Conservation (phyloP, 37 sponge, comb jelly and placozoan genomes). For the Aphrocallistes beatrix region DNA sequence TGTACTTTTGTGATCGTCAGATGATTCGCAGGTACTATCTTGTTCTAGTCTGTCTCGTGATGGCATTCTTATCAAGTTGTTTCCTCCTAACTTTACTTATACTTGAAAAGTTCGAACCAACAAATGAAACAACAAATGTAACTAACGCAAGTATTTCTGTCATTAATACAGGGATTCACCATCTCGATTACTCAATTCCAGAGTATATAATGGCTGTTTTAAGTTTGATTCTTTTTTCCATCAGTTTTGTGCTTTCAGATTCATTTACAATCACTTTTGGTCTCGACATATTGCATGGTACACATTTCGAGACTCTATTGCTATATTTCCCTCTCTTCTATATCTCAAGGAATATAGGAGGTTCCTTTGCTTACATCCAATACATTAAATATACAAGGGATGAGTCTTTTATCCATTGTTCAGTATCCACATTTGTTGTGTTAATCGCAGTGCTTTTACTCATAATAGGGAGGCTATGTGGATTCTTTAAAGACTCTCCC, state of each 20-base stretch:
- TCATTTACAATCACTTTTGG: background rate
- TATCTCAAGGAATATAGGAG: background rate
- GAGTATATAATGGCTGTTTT: background rate
- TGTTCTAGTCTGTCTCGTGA: background rate
- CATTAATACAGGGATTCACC: background rate
- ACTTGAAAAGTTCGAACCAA: background rate
- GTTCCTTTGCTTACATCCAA: background rate
- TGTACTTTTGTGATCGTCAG: slow-evolving; percentile 12
- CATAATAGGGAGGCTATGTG: background rate
- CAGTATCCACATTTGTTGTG: background rate
- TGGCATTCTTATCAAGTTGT: background rate
- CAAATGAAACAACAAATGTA: background rate
- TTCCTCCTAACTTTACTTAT: background rate
- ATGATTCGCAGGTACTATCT: background rate
- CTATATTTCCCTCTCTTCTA: slow-evolving; percentile 1
- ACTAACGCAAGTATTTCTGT: background rate
- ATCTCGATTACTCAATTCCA: too few relatives aligned
- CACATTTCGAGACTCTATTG: background rate
- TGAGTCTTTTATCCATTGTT: background rate
- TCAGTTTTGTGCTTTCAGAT: background rate
- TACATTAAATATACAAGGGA: background rate
- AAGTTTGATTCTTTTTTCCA: background rate
- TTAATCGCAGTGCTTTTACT: background rate
- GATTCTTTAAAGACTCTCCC: background rate
- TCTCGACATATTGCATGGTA: background rate